Percentiles rank a stretch among this genome's conserved stretches.
phyloP scores from a whole-genome alignment of 2,888 invertebrate species.

The Hoplodrina blanda region DNA sequence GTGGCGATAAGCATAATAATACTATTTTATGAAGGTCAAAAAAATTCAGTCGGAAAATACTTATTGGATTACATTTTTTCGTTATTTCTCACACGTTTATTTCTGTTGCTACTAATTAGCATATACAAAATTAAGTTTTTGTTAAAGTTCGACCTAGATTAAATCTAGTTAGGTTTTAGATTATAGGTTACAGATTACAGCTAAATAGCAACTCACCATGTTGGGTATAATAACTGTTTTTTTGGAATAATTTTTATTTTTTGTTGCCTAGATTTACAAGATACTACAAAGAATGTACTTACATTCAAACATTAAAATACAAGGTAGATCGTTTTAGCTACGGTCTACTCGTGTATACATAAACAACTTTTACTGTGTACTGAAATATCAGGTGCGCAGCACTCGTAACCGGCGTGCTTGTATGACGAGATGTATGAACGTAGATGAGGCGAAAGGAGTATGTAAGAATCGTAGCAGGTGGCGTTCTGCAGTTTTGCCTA shows the following conservation, averaged over 20 bases:
- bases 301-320: too few relatives aligned
- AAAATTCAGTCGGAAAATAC: background rate
- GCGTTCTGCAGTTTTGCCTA: too few relatives aligned
- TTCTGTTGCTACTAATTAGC: background rate
- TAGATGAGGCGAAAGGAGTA: too few relatives aligned
- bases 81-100: background rate
- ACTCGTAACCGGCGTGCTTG: too few relatives aligned
- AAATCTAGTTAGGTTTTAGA: background rate
- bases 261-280: background rate
- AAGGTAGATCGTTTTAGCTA: too few relatives aligned
- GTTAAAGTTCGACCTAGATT: background rate
- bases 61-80: constrained; percentile 9
- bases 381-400: too few relatives aligned
- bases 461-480: too few relatives aligned
- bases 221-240: background rate
- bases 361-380: too few relatives aligned
- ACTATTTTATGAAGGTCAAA: constrained; percentile 5
- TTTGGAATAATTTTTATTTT: background rate
- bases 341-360: too few relatives aligned
- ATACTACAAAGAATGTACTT: background rate
- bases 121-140: background rate
- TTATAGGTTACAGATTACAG: background rate
- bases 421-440: too few relatives aligned
- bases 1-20: constrained; percentile 19
- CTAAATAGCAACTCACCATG: background rate